Conservation (phyloP, 2,888 invertebrate genomes). For the Thelaira solivaga region DNA sequence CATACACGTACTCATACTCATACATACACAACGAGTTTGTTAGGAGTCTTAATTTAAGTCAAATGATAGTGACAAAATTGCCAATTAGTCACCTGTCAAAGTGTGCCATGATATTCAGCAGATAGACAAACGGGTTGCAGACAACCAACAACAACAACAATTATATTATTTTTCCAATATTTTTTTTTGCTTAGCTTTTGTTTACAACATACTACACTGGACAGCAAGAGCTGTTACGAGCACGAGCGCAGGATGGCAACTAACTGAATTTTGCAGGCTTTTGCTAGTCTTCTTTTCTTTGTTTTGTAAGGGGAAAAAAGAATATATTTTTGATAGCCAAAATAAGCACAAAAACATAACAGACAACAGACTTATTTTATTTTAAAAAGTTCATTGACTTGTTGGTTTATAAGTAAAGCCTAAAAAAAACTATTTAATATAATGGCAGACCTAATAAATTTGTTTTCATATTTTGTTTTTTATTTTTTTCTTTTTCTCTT, state of each 20-base stretch:
- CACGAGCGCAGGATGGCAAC: no score
- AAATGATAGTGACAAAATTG: constrained; percentile 60
- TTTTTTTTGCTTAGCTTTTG: neutral
- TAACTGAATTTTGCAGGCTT: no score
- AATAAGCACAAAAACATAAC: neutral
- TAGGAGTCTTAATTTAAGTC: constrained; percentile 44
- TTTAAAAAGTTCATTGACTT: constrained; percentile 51
- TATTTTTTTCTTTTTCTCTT: neutral
- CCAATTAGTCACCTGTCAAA: constrained; percentile 63
- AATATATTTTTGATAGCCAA: constrained; percentile 5
- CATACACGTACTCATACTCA: no score
- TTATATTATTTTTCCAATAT: neutral
- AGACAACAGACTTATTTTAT: neutral
- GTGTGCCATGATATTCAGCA: constrained; percentile 43
- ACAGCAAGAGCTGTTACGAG: no score
- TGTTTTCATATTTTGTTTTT: neutral
- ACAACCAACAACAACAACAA: constrained; percentile 27
- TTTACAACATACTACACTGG: constrained; percentile 16
- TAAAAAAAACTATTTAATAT: neutral
- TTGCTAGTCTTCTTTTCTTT: no score
- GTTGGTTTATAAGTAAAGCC: neutral
- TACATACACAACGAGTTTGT: no score
- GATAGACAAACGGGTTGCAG: constrained; percentile 25
- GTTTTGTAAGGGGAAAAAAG: no score
- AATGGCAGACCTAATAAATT: constrained; percentile 44